Conservation (phyloP, 2,888 invertebrate species). For the Norana najaformis region DNA sequence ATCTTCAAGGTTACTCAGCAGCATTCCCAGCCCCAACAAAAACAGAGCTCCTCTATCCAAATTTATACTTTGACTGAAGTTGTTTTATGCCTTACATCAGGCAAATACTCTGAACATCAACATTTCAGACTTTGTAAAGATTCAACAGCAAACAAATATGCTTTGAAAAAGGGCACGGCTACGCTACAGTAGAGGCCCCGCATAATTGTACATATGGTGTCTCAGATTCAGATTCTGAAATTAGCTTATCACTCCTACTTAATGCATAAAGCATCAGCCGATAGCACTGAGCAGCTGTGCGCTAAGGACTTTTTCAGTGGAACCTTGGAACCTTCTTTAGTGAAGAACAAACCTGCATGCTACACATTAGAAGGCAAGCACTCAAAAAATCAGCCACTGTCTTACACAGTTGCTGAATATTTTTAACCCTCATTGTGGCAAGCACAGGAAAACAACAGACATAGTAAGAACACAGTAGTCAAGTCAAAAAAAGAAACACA, state of each 20-base stretch:
- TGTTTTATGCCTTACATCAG: not conserved
- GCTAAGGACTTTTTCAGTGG: no score
- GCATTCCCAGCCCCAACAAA: not conserved
- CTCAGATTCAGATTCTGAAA: not conserved
- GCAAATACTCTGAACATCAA: not conserved
- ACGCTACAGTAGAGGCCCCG: not conserved
- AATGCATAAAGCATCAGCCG: not conserved
- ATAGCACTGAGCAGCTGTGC: not conserved
- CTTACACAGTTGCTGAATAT: not conserved
- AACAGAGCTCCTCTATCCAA: no score
- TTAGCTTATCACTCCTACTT: not conserved
- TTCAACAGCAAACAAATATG: not conserved
- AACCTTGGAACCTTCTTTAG: no score
- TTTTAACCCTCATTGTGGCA: not conserved
- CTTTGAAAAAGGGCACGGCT: not conserved
- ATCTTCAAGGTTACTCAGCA: not conserved
- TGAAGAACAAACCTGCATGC: not conserved
- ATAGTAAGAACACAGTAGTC: not conserved
- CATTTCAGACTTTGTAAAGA: not conserved
- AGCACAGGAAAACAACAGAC: not conserved
- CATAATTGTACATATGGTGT: not conserved
- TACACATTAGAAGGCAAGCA: not conserved
- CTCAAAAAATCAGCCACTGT: not conserved
- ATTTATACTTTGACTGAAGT: not conserved
- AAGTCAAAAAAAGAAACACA: not conserved